Percentiles rank a stretch among this genome's conserved stretches.
These are phyloP conservation scores for Drosophila mayri DNA, from an alignment of 1,140 invertebrate species.

Conservation along the genomic window DNA sequence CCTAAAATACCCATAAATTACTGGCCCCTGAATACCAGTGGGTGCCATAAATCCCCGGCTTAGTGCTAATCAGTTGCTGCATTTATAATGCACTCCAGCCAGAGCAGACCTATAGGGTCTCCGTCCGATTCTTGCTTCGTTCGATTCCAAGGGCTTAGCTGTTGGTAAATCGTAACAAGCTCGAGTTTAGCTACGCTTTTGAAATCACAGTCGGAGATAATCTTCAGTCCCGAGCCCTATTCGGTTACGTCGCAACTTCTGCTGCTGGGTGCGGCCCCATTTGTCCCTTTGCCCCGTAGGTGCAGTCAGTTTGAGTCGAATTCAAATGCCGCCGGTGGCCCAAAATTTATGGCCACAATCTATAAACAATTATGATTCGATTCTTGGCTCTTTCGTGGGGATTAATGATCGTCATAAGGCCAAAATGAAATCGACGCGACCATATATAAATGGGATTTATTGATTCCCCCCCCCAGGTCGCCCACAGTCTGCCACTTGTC, in stretches of 20 bases:
- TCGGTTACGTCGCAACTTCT: slow-evolving; percentile 54
- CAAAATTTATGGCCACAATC: slow-evolving; percentile 70
- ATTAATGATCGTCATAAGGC: slow-evolving; percentile 38
- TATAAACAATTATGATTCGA: slow-evolving; percentile 77
- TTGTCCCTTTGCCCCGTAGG: slow-evolving; percentile 32
- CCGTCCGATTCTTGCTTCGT: slow-evolving; percentile 13
- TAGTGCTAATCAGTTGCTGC: slow-evolving; percentile 75
- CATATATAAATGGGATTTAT: slow-evolving; percentile 50
- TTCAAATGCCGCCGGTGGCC: slow-evolving; percentile 57
- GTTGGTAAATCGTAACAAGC: slow-evolving; percentile 71
- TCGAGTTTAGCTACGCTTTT: slow-evolving; percentile 48
- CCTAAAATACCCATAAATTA: slow-evolving; percentile 68
- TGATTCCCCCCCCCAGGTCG: slow-evolving; percentile 47
- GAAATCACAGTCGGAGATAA: slow-evolving; percentile 66
- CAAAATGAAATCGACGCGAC: slow-evolving; percentile 35
- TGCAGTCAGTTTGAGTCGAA: slow-evolving; percentile 59
- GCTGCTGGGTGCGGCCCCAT: slow-evolving; percentile 51
- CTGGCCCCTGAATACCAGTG: slow-evolving; percentile 17
- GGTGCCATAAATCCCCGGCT: slow-evolving; percentile 69
- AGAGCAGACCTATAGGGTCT: background rate
- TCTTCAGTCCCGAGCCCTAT: slow-evolving; percentile 56
- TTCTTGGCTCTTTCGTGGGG: slow-evolving; percentile 32
- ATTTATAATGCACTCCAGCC: slow-evolving; percentile 66
- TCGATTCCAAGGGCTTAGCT: slow-evolving; percentile 59
- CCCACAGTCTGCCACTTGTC: slow-evolving; percentile 62